A percentile compares a stretch with the other conserved stretches of the same genome.
Evolutionary conservation across 2,113 vertebrate genomes (phyloP).

Genomic region (Nibea albiflora): DNA sequence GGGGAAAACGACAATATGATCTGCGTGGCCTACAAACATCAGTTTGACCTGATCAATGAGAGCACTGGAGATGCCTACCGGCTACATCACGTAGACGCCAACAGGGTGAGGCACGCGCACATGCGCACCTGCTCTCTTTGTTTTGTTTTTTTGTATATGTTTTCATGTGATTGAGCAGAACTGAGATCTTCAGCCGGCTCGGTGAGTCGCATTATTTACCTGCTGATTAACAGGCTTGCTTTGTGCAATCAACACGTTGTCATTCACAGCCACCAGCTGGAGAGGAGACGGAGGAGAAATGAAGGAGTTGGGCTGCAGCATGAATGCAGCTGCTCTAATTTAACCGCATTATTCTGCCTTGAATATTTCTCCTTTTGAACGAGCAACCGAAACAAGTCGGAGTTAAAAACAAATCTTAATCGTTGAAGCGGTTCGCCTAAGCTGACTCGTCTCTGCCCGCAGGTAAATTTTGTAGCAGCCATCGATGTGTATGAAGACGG

Average conservation of each 20-base stretch:
- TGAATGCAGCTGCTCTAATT: constrained; percentile 43
- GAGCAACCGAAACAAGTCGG: background rate
- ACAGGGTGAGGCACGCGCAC: constrained; percentile 85
- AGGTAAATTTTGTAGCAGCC: constrained; percentile 98
- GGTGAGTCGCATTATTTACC: constrained; percentile 51
- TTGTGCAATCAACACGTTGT: no score
- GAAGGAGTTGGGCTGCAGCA: background rate
- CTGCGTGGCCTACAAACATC: constrained; percentile 97
- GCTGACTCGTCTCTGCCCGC: constrained; percentile 72
- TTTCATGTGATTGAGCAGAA: background rate
- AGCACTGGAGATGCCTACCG: constrained; percentile 95
- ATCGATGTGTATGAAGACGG: constrained; percentile 99
- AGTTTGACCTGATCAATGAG: constrained; percentile 97
- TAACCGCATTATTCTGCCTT: constrained; percentile 26
- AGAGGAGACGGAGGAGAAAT: constrained; percentile 4
- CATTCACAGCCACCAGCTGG: constrained; percentile 31
- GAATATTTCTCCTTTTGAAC: background rate
- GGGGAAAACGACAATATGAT: constrained; percentile 98
- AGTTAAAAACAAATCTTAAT: constrained; percentile 12
- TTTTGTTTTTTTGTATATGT: background rate
- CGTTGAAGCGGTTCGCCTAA: constrained; percentile 34
- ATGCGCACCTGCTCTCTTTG: no score
- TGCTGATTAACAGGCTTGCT: constrained; percentile 32
- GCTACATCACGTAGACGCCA: constrained; percentile 94
- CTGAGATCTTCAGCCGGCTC: constrained; percentile 12